Evolutionary conservation across 2,888 invertebrate species (phyloP).

Genomic region (Vesta saturnalis): DNA sequence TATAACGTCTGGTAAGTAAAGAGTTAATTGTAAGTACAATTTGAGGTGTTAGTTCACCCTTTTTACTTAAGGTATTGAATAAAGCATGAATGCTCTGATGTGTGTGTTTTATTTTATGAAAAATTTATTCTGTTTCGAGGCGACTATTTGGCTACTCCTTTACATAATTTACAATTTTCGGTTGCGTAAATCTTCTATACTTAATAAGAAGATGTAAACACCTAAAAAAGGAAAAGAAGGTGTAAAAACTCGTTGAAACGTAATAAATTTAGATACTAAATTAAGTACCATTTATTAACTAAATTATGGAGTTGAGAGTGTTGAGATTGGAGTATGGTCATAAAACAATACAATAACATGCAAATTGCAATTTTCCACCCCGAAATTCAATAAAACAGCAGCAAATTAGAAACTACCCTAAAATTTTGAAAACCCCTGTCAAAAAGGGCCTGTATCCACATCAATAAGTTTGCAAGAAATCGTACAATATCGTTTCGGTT

Average conservation of each 20-base stretch:
- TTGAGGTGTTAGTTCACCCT: background rate
- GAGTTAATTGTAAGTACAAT: background rate
- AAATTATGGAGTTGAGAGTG: constrained; percentile 27
- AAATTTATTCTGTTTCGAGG: constrained; percentile 17
- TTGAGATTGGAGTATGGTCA: constrained; percentile 21
- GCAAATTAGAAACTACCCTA: constrained; percentile 43
- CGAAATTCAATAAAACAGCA: constrained; percentile 42
- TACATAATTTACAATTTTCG: constrained; percentile 11
- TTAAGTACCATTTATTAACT: constrained; percentile 29
- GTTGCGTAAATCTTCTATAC: background rate
- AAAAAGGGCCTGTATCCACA: constrained; percentile 46
- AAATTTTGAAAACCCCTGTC: constrained; percentile 44
- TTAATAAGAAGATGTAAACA: too few species aligned
- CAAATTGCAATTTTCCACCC: constrained; percentile 41
- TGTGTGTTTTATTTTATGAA: constrained; percentile 16
- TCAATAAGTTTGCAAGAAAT: constrained; percentile 47
- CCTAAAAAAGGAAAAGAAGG: too few species aligned
- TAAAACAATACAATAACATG: constrained; percentile 38
- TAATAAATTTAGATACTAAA: constrained; percentile 19
- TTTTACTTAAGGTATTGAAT: background rate
- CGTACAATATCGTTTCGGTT: constrained; percentile 38
- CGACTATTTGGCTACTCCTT: constrained; percentile 14
- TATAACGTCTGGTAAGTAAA: background rate
- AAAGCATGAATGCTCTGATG: background rate
- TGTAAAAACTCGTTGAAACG: background rate